Evolutionary conservation across 2,888 invertebrate genomes (phyloP).

Genomic region (Sepiola atlantica): DNA sequence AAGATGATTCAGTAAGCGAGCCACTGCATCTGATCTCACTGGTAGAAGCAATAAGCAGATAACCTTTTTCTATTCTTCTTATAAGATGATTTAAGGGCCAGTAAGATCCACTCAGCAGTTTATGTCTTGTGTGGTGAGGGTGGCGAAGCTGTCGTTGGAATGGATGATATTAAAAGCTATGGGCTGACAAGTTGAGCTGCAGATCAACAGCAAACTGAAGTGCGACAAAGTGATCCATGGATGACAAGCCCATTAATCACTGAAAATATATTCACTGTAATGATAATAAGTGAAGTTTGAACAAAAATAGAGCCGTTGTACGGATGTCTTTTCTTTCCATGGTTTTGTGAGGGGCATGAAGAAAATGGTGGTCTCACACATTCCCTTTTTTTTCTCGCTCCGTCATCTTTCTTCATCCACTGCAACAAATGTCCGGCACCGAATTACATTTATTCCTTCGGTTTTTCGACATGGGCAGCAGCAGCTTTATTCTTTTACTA

Average conservation of each 20-base stretch:
- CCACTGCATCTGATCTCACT: neutral
- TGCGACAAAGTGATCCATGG: slow-evolving; percentile 11
- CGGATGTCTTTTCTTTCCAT: neutral
- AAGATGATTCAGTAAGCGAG: neutral
- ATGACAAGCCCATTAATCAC: neutral
- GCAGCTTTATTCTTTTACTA: no score
- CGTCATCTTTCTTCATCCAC: neutral
- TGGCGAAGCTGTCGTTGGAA: neutral
- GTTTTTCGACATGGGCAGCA: neutral
- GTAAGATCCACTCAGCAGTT: neutral
- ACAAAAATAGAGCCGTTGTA: neutral
- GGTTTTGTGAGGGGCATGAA: neutral
- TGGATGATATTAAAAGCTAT: slow-evolving; percentile 10
- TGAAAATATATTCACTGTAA: neutral
- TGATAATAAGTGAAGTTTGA: neutral
- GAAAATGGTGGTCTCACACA: neutral
- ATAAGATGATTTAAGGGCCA: neutral
- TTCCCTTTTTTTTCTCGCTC: neutral
- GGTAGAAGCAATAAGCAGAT: neutral
- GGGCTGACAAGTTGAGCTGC: neutral
- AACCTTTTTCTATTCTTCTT: neutral
- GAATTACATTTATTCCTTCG: neutral
- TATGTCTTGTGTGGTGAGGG: neutral
- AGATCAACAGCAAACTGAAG: neutral
- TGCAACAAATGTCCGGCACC: neutral